A percentile compares a stretch with the other conserved stretches of the same genome.
These are phyloP conservation scores for Agapornis canus DNA, from an alignment of 2,797 vertebrate species.

Conservation along the genomic window DNA sequence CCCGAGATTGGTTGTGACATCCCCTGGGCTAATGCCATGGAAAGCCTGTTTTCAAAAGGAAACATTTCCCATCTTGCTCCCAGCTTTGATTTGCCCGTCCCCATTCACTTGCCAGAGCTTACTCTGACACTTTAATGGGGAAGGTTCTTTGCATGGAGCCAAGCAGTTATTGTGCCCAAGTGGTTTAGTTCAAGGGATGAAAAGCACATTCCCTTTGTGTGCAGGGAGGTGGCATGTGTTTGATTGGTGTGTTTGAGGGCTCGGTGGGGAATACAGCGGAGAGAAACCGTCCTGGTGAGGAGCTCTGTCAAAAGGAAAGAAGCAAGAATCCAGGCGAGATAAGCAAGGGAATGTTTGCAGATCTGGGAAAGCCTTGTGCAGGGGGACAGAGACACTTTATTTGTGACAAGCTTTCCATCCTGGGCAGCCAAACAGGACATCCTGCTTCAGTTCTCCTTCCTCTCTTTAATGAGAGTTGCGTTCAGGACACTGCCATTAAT, in stretches of 20 bases:
- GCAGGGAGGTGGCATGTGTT: not conserved
- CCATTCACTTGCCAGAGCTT: not conserved
- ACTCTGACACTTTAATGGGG: not conserved
- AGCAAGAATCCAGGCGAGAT: constrained; percentile 41
- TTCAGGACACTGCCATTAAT: constrained; percentile 46
- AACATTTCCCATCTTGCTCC: not conserved
- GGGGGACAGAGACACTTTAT: constrained; percentile 28
- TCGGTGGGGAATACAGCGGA: not conserved
- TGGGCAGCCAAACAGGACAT: constrained; percentile 82
- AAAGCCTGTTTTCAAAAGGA: constrained; percentile 8
- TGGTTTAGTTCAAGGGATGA: not conserved
- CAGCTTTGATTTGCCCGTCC: constrained; percentile 11
- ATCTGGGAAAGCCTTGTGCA: constrained; percentile 49
- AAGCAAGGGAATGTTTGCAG: constrained; percentile 34
- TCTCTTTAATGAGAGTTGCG: constrained; percentile 62
- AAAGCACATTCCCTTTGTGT: not conserved
- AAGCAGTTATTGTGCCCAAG: not conserved
- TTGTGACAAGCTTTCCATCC: constrained; percentile 76
- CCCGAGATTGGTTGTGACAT: not conserved
- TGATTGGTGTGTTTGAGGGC: not conserved
- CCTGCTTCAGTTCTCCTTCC: constrained; percentile 77
- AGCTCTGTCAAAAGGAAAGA: constrained; percentile 11
- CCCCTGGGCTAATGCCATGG: not conserved
- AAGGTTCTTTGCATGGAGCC: constrained; percentile 10
- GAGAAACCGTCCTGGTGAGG: not conserved